Conservation (phyloP, 2,113 vertebrate genomes). For the Geothlypis trichas region DNA sequence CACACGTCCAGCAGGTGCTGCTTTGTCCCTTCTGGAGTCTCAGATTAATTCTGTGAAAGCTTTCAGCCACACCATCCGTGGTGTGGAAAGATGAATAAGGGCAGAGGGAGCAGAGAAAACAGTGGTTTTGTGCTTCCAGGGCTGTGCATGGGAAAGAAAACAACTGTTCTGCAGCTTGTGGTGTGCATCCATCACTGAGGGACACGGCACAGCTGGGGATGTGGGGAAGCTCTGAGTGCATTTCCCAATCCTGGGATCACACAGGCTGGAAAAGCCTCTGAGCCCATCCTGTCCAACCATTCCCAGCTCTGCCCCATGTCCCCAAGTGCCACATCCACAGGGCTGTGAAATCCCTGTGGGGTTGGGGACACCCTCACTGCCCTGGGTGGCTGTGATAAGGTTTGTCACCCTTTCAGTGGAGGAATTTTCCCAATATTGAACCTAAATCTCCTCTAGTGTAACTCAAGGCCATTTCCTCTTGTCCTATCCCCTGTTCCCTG, state of each 20-base stretch:
- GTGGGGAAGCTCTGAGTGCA: rapidly evolving
- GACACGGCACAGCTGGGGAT: background rate
- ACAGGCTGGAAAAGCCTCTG: background rate
- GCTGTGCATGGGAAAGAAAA: background rate
- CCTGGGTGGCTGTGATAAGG: background rate
- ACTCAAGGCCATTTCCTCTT: background rate
- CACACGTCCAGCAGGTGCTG: background rate
- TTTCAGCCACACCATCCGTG: background rate
- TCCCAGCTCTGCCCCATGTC: background rate
- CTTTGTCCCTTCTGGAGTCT: background rate
- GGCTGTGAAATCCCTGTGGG: rapidly evolving
- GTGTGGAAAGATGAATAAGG: background rate
- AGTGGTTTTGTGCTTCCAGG: background rate
- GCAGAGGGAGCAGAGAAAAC: background rate
- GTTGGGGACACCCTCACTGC: too few relatives aligned
- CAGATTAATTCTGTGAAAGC: slow-evolving; percentile 12
- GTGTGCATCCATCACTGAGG: rapidly evolving
- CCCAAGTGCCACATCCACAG: background rate
- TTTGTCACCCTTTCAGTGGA: background rate
- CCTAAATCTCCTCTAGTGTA: background rate
- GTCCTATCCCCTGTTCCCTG: background rate
- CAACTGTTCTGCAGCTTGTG: background rate
- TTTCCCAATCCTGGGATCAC: background rate
- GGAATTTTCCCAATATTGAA: background rate
- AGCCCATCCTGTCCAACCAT: background rate